Percentiles rank a stretch among this genome's conserved stretches.
Conservation (phyloP, 2,797 vertebrate species). For the Masticophis lateralis region DNA sequence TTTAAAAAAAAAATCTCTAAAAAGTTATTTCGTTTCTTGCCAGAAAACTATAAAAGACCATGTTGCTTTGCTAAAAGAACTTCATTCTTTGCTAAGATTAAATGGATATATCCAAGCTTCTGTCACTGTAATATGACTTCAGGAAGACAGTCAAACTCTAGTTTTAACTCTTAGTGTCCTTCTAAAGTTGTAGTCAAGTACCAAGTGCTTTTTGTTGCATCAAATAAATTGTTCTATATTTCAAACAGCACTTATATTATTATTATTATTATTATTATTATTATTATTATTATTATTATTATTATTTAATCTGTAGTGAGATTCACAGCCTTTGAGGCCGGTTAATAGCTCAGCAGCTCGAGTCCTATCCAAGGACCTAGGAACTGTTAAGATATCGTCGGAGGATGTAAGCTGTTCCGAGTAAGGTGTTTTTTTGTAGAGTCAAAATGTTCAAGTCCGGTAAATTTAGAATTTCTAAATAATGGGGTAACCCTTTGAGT, state of each 20-base stretch:
- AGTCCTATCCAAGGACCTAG: too few species aligned
- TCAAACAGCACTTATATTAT: constrained; percentile 50
- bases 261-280: too few species aligned
- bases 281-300: too few species aligned
- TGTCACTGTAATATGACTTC: constrained; percentile 58
- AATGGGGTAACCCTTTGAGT: too few species aligned
- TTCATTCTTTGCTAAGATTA: constrained; percentile 55
- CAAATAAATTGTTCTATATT: constrained; percentile 61
- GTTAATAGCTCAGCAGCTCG: too few species aligned
- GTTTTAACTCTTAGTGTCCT: constrained; percentile 57
- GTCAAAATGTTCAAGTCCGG: too few species aligned
- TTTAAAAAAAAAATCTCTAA: background rate
- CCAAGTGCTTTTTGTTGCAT: constrained; percentile 61
- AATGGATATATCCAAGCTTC: constrained; percentile 55
- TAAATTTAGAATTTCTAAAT: too few species aligned
- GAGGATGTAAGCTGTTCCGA: too few species aligned
- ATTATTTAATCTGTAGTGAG: too few species aligned
- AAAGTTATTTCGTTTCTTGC: constrained; percentile 55
- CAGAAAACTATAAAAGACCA: constrained; percentile 61
- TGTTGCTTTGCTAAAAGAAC: constrained; percentile 56
- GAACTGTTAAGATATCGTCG: too few species aligned
- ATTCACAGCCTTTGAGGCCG: too few species aligned
- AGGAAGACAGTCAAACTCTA: constrained; percentile 56
- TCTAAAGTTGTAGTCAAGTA: constrained; percentile 52
- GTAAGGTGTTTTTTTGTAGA: too few species aligned